Evolutionary conservation across 2,888 invertebrate genomes (phyloP), one percentile per base, ranked within the genome.

Genomic region (Disparrhopalites patrizii): DNA sequence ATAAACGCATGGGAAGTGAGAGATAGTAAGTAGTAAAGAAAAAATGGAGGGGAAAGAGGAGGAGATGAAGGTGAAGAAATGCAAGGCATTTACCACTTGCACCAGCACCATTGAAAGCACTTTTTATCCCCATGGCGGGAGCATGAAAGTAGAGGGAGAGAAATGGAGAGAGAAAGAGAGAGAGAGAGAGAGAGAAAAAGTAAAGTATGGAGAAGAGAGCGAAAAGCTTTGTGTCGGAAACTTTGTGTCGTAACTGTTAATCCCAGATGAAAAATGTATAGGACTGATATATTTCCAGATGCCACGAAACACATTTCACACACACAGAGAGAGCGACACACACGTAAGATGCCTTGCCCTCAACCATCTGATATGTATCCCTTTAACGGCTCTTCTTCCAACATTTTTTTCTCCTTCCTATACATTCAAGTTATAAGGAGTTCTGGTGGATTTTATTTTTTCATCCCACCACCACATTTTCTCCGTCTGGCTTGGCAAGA

Each of bases 301-400:
- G 40, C 40, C 40, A 40, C 18, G 40, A 40, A 40, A 40, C 40
- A 40, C 40, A 40, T 40, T 40, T 40, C 18, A 40, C n/a, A 40
- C 40, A 40, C 18, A 40, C 40, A 40, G 3, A 40, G 40, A 33
- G 36, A 33, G 36, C 7, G 36, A 33, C 8, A 33, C 15, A 33
- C 36, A 33, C 36, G 36, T 33, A 10, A 7, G 15, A 36, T 36
- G 8, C 36, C 36, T 36, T 36, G 15, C 15, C n/a, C n/a, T n/a
- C n/a, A n/a, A n/a, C n/a, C n/a, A n/a, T n/a, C n/a, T n/a, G n/a
- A n/a, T n/a, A n/a, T n/a, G n/a, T n/a, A n/a, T n/a, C n/a, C n/a
- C n/a, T n/a, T n/a, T n/a, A n/a, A n/a, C n/a, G n/a, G n/a, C n/a
- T n/a, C n/a, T n/a, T n/a, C n/a, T n/a, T n/a, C n/a, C n/a, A n/a